Evolutionary conservation across 2,797 vertebrate genomes (phyloP).

Genomic region (Poecilia velifera): DNA sequence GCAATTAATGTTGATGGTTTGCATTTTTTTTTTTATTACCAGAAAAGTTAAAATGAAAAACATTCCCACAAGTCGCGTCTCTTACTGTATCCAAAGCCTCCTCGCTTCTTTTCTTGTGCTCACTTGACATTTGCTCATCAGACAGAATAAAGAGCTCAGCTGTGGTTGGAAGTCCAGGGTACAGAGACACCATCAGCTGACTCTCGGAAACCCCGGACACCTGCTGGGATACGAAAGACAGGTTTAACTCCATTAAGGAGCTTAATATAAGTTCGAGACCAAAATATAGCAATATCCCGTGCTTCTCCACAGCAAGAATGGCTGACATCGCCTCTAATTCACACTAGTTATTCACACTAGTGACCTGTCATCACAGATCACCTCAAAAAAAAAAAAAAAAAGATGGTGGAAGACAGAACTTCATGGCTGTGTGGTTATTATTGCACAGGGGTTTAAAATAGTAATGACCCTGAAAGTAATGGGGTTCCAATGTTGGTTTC

Average conservation of each 20-base stretch:
- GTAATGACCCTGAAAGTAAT: slow-evolving; percentile 62
- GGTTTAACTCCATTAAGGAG: slow-evolving; percentile 3
- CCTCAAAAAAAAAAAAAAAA: slow-evolving; percentile 29
- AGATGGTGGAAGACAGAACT: slow-evolving; percentile 28
- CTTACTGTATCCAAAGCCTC: slow-evolving; percentile 88
- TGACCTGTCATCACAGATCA: slow-evolving; percentile 29
- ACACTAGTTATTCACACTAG: slow-evolving; percentile 15
- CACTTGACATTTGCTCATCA: slow-evolving; percentile 79
- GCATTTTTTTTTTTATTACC: neutral
- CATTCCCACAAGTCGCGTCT: neutral
- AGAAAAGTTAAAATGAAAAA: neutral
- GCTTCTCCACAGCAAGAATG: slow-evolving; percentile 5
- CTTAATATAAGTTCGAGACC: slow-evolving; percentile 13
- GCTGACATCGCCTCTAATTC: slow-evolving; percentile 16
- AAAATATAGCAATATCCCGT: neutral
- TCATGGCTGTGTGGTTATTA: slow-evolving; percentile 41
- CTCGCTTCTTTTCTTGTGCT: slow-evolving; percentile 85
- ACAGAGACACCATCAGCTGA: slow-evolving; percentile 91
- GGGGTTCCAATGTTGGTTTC: slow-evolving; percentile 33
- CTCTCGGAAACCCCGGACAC: slow-evolving; percentile 88
- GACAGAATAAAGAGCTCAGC: slow-evolving; percentile 95
- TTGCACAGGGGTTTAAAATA: slow-evolving; percentile 63
- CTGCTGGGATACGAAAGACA: slow-evolving; percentile 63
- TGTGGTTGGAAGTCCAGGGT: slow-evolving; percentile 91
- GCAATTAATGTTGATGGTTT: neutral